Evolutionary conservation across 2,113 vertebrate species (phyloP).

Genomic region (Eira barbara): DNA sequence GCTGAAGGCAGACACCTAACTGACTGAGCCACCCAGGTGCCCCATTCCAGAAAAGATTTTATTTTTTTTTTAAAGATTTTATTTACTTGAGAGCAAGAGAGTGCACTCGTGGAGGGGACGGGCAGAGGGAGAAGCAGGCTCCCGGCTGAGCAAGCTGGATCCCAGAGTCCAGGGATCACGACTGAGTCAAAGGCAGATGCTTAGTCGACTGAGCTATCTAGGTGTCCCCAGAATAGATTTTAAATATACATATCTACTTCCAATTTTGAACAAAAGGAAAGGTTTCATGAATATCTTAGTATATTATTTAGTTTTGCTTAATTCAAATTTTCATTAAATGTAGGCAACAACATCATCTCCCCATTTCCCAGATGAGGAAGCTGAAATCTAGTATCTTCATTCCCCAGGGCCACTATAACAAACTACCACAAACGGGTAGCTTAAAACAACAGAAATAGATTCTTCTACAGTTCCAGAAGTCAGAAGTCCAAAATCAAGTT

Average conservation of each 20-base stretch:
- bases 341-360: neutral
- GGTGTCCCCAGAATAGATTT: neutral
- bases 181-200: neutral
- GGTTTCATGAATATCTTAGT: neutral
- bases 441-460: neutral
- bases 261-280: neutral
- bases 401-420: neutral
- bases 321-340: neutral
- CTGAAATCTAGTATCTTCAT: neutral
- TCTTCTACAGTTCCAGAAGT: neutral
- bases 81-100: too few species aligned
- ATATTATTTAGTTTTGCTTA: neutral
- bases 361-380: neutral
- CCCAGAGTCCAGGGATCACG: neutral
- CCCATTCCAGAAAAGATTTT: too few species aligned
- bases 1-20: too few species aligned
- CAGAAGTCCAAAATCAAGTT: neutral
- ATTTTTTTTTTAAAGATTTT: too few species aligned
- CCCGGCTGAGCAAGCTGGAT: neutral
- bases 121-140: too few species aligned
- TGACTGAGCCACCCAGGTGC: too few species aligned
- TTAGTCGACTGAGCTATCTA: neutral
- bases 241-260: neutral
- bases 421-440: rapidly evolving
- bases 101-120: too few species aligned